Percentiles rank a stretch among this genome's conserved stretches.
These are phyloP conservation scores for Portevinia maculata DNA, from an alignment of 2,888 invertebrate species.

Conservation along the genomic window DNA sequence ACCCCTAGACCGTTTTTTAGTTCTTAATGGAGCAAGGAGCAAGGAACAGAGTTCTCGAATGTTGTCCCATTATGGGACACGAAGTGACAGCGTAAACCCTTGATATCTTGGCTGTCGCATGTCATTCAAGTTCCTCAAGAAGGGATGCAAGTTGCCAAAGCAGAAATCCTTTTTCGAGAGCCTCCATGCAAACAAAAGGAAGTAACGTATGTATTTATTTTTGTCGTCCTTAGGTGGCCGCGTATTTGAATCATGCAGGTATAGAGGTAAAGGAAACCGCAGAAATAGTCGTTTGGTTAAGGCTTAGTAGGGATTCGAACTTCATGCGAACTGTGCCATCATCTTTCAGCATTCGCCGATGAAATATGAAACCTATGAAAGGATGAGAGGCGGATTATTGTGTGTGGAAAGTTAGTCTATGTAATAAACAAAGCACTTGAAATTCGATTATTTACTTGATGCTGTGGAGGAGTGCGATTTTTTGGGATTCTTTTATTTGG, in stretches of 20 bases:
- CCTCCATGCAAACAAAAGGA: slow-evolving; percentile 34
- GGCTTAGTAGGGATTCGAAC: slow-evolving; percentile 35
- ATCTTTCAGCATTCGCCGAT: neutral
- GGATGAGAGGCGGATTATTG: slow-evolving; percentile 66
- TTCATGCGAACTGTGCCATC: slow-evolving; percentile 33
- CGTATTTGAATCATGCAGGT: slow-evolving; percentile 44
- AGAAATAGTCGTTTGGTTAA: slow-evolving; percentile 42
- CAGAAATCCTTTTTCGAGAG: slow-evolving; percentile 39
- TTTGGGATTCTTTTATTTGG: neutral
- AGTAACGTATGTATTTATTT: slow-evolving; percentile 40
- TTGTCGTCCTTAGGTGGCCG: slow-evolving; percentile 12
- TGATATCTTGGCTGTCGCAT: slow-evolving; percentile 73
- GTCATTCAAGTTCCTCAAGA: slow-evolving; percentile 69
- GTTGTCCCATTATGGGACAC: slow-evolving; percentile 59
- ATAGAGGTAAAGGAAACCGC: slow-evolving; percentile 11
- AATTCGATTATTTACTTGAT: slow-evolving; percentile 19
- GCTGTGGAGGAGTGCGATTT: slow-evolving; percentile 11
- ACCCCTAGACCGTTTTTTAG: slow-evolving; percentile 61
- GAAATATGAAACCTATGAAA: slow-evolving; percentile 63
- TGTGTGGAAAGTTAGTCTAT: slow-evolving; percentile 54
- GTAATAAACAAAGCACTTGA: slow-evolving; percentile 50
- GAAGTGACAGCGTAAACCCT: slow-evolving; percentile 69
- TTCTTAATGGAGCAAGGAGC: slow-evolving; percentile 41
- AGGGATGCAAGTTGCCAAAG: slow-evolving; percentile 50
- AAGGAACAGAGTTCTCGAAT: slow-evolving; percentile 57